These are phyloP conservation scores for Pelusios castaneus DNA, from an alignment of 2,113 vertebrate species.

Conservation along the genomic window DNA sequence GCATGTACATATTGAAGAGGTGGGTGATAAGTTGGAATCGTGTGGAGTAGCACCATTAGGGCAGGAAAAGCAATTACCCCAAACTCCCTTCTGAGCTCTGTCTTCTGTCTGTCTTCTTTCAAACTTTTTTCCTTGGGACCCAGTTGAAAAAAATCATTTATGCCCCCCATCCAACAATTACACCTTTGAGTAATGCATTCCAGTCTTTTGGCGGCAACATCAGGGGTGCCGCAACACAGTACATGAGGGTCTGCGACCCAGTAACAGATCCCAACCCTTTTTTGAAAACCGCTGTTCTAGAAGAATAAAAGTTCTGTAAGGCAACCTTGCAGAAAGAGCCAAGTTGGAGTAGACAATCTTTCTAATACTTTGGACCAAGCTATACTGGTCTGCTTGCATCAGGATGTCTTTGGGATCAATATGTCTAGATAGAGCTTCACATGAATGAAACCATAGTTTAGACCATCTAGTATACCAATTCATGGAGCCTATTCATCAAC, in stretches of 20 bases:
- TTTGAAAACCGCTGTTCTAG: no score
- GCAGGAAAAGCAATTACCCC: background rate
- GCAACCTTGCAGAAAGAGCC: background rate
- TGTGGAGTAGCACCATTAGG: background rate
- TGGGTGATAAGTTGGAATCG: background rate
- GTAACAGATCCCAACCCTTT: no score
- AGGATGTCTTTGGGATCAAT: background rate
- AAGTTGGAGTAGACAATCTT: background rate
- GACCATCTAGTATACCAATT: background rate
- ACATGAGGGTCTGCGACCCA: no score
- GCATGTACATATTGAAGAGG: background rate
- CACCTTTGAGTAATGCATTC: no score
- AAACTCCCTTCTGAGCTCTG: background rate
- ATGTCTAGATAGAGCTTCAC: background rate
- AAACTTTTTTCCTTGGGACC: no score
- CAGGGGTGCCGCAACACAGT: no score
- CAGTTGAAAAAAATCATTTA: no score
- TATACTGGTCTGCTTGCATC: background rate
- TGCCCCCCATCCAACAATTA: no score
- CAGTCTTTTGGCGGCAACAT: no score
- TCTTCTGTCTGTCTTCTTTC: no score
- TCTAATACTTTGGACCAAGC: background rate
- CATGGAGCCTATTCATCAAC: accelerated
- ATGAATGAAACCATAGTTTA: background rate
- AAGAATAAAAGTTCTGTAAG: background rate